Conservation (phyloP, 2,888 invertebrate species). For the Liposcelis brunnea region DNA sequence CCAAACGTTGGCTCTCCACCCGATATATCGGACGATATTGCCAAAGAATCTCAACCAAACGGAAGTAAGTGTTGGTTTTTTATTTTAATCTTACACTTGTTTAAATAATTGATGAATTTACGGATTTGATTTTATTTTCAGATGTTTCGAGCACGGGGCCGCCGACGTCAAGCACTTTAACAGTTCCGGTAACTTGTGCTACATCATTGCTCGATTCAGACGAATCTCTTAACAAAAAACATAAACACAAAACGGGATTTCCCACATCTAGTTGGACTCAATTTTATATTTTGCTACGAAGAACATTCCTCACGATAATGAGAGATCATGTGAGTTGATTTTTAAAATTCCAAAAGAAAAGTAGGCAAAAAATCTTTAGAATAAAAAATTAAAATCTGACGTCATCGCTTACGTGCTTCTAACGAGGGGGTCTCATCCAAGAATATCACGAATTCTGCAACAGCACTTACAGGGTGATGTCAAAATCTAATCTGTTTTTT, state of each 20-base stretch:
- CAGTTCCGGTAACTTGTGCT: conserved; percentile 40
- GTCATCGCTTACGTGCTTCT: too few species aligned
- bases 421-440: too few species aligned
- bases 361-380: background rate
- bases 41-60: conserved; percentile 27
- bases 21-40: conserved; percentile 38
- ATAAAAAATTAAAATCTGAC: too few species aligned
- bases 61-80: conserved; percentile 10
- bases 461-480: too few species aligned
- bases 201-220: conserved; percentile 53
- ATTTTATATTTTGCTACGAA: conserved; percentile 72
- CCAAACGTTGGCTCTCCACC: conserved; percentile 16
- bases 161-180: background rate
- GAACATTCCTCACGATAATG: conserved; percentile 65
- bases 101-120: background rate
- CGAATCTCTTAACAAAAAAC: conserved; percentile 48
- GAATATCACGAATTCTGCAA: too few species aligned
- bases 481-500: background rate
- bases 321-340: conserved; percentile 35
- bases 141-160: background rate
- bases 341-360: background rate
- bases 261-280: conserved; percentile 69
- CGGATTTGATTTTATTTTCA: background rate
- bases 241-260: conserved; percentile 37
- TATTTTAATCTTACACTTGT: too few species aligned